Conservation (phyloP, 2,888 invertebrate genomes). For the Agonopterix subpropinquella region DNA sequence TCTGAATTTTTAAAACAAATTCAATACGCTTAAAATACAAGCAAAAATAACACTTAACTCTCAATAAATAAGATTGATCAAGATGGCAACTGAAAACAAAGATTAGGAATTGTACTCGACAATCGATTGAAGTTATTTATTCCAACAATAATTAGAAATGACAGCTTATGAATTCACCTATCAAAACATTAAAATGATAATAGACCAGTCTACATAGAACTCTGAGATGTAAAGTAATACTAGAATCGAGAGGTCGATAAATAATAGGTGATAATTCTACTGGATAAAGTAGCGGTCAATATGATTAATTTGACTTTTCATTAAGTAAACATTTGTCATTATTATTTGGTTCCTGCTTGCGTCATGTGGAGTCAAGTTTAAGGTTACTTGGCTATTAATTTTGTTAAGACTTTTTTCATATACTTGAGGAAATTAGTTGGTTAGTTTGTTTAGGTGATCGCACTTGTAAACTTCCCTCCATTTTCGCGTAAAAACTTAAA, state of each 20-base stretch:
- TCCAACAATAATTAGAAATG: constrained; percentile 11
- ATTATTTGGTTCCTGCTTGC: not conserved
- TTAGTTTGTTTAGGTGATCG: too few relatives aligned
- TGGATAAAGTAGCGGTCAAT: not conserved
- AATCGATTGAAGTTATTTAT: constrained; percentile 3
- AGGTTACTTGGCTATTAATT: too few relatives aligned
- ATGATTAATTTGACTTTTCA: constrained; percentile 1
- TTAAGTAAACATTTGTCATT: not conserved
- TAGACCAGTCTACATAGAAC: not conserved
- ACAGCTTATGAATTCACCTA: constrained; percentile 9
- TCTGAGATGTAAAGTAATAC: not conserved
- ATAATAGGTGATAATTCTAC: not conserved
- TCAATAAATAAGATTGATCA: too few relatives aligned
- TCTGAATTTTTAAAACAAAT: not conserved
- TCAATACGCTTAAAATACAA: too few relatives aligned
- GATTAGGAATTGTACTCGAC: not conserved
- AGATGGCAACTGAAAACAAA: too few relatives aligned
- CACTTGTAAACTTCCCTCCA: too few relatives aligned
- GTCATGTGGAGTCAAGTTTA: too few relatives aligned
- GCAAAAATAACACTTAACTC: too few relatives aligned
- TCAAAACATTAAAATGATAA: constrained; percentile 8
- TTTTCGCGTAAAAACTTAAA: too few relatives aligned
- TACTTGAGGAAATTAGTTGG: too few relatives aligned
- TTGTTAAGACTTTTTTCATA: too few relatives aligned
- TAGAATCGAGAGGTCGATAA: not conserved